Evolutionary conservation across 2,797 vertebrate species (phyloP).

Genomic region (Pseudopleuronectes americanus): DNA sequence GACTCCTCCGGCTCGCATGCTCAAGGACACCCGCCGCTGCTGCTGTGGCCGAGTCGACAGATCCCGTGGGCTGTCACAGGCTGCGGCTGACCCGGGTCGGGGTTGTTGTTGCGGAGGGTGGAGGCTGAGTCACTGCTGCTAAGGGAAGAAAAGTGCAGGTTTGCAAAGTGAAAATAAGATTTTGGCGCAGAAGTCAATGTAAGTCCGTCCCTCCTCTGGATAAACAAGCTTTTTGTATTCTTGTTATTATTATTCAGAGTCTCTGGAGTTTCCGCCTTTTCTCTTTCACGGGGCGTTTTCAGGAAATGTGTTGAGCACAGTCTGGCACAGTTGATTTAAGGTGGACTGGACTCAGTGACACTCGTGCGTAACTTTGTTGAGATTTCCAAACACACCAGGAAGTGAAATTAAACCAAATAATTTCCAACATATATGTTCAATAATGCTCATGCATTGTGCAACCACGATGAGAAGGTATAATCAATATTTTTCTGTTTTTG

Average conservation of each 20-base stretch:
- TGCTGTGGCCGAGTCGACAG: constrained; percentile 38
- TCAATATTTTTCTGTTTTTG: too few relatives aligned
- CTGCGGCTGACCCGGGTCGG: constrained; percentile 57
- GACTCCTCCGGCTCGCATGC: too few relatives aligned
- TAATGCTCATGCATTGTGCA: too few relatives aligned
- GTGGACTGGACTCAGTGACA: constrained; percentile 64
- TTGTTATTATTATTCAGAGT: constrained; percentile 32
- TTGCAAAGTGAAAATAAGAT: too few relatives aligned
- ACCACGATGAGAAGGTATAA: too few relatives aligned
- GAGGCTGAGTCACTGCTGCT: too few relatives aligned
- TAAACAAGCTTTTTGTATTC: constrained; percentile 44
- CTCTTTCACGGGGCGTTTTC: constrained; percentile 73
- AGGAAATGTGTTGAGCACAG: constrained; percentile 72
- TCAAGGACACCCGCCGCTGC: not conserved
- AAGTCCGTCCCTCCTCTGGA: constrained; percentile 55
- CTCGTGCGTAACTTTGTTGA: not conserved
- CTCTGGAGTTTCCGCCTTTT: constrained; percentile 28
- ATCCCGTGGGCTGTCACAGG: constrained; percentile 40
- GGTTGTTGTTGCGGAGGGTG: constrained; percentile 6
- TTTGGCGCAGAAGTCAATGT: constrained; percentile 28
- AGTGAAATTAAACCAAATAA: not conserved
- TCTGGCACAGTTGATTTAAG: constrained; percentile 67
- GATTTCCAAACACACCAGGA: not conserved
- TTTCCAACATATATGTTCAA: too few relatives aligned
- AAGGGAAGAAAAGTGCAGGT: not conserved